Percentiles rank a stretch among this genome's conserved stretches.
Conservation (phyloP, 2,113 vertebrate species). For the Steatornis caripensis region DNA sequence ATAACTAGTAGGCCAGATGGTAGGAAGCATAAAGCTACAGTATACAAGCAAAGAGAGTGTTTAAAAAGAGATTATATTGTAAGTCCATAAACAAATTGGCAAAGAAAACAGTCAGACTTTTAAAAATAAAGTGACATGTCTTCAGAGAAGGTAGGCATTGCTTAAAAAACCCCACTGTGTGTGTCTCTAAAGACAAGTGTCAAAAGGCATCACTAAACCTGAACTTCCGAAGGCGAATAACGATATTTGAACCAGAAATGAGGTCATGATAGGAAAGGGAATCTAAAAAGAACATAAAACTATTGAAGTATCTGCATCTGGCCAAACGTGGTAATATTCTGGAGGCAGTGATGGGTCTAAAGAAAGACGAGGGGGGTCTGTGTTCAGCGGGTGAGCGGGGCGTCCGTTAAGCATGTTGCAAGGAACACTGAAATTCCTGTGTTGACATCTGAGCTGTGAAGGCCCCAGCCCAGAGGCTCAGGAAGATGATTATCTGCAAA, state of each 20-base stretch:
- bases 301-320: not conserved
- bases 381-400: not conserved
- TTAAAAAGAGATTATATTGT: not conserved
- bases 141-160: not conserved
- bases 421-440: not conserved
- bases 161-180: not conserved
- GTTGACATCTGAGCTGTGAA: not conserved
- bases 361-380: not conserved
- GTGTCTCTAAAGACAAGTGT: not conserved
- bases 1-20: slow-evolving; percentile 12
- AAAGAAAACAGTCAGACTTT: not conserved
- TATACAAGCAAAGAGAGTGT: not conserved
- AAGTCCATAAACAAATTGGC: not conserved
- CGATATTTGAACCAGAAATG: not conserved
- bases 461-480: not conserved
- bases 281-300: not conserved
- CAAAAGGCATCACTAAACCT: not conserved
- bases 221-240: not conserved
- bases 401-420: not conserved
- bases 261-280: not conserved
- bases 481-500: not conserved
- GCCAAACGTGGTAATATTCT: not conserved
- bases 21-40: not conserved
- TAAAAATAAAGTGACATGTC: not conserved
- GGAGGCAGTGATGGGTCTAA: too few species aligned